Base-by-base conservation (phyloP, 2,888 invertebrate species). In the Hirtodrosophila cameraria region DNA sequence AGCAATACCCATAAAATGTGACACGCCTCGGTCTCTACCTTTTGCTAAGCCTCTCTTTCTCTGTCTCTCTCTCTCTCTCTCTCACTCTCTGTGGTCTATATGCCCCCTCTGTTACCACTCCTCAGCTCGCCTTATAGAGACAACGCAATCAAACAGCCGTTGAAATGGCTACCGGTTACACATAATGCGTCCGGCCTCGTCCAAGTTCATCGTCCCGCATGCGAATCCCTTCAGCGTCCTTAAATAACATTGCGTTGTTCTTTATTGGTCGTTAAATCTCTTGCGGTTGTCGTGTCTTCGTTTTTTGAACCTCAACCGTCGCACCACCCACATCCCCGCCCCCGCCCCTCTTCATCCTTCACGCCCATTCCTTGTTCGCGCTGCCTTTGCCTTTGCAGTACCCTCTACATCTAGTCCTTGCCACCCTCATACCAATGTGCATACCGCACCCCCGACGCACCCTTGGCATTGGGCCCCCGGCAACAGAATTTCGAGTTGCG, bases 241-340 rank as follows among this genome's bases (percentile, higher is more conserved):
- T 86, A 81, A 81, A 81, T 70, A 83, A 81, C 84, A 86, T 74
- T 86, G 81, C 81, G 80, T 67, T 86, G 76, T 86, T 86, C 84
- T 82, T 82, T 84, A 86, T 82, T 86, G 82, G 75, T 82, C 82
- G 86, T 82, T 86, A 86, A 82, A 86, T 82, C 82, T 82, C 86
- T 86, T 86, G 82, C 84, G 82, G 82, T 82, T 86, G 84, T 81
- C 76, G 71, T 79, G 83, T 76, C 83, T 82, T 72, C 72, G 53
- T 36, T 55, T 52, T 41, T 33, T 30, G 27, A 28, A 57, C 27
- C 49, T 46, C 48, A 46, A 57, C 58, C 28, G 38, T 48, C 46
- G 42, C 63, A 62, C 36, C 61, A 36, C 61, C 49, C 31, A 30
- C 28, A 13, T 12, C 38, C 16, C 23, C 49, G 12, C 12, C 35